phyloP scores from a whole-genome alignment of 2,888 invertebrate genomes.

The Vesta saturnalis region DNA sequence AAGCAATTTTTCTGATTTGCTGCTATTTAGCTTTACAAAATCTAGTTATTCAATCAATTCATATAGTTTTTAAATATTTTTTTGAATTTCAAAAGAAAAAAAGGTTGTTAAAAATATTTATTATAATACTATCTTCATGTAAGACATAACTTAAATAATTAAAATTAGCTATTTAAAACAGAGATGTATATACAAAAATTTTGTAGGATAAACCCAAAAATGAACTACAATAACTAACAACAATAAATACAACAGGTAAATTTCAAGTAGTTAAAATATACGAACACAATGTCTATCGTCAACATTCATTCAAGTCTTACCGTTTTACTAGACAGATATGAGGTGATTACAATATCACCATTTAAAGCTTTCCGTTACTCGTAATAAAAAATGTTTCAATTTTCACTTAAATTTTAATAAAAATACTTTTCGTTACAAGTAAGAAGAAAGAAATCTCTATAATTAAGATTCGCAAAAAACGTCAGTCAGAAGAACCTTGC shows the following conservation, averaged over 20 bases:
- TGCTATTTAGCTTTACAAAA: too few species aligned
- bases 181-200: constrained; percentile 21
- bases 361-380: constrained; percentile 41
- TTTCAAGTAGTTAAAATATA: constrained; percentile 40
- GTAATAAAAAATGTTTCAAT: constrained; percentile 36
- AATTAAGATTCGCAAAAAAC: constrained; percentile 21
- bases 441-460: constrained; percentile 37
- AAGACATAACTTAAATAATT: constrained; percentile 20
- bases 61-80: neutral
- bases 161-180: constrained; percentile 25
- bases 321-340: constrained; percentile 38
- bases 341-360: constrained; percentile 44
- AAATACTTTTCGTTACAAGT: constrained; percentile 37
- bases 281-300: constrained; percentile 43
- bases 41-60: too few species aligned
- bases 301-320: constrained; percentile 35
- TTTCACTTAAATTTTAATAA: constrained; percentile 23
- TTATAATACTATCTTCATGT: constrained; percentile 24
- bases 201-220: constrained; percentile 18
- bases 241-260: constrained; percentile 45
- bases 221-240: constrained; percentile 42
- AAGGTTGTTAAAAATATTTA: constrained; percentile 26
- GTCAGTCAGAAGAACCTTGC: constrained; percentile 32
- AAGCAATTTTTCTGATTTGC: neutral
- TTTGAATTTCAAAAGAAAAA: neutral